These are phyloP conservation scores for Nasonia vitripennis DNA, from an alignment of 1,140 invertebrate species.

Conservation along the genomic window DNA sequence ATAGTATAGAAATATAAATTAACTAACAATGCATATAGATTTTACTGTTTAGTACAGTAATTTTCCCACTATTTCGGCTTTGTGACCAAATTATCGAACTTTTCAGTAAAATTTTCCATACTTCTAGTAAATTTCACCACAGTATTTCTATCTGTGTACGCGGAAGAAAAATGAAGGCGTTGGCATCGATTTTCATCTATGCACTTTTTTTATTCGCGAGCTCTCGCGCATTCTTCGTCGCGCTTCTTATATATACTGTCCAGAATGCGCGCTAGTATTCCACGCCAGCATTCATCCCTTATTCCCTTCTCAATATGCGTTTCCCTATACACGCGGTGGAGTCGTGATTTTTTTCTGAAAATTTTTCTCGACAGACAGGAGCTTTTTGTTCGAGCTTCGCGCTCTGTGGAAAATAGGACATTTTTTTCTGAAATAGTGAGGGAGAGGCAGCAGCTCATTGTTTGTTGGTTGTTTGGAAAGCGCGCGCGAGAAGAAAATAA, in stretches of 20 bases:
- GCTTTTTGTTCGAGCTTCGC: not conserved
- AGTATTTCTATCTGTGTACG: not conserved
- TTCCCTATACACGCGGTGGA: not conserved
- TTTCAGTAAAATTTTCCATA: too few relatives aligned
- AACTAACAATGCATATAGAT: too few relatives aligned
- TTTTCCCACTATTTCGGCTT: too few relatives aligned
- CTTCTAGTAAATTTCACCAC: too few relatives aligned
- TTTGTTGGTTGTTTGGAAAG: not conserved
- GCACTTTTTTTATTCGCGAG: not conserved
- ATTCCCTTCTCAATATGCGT: conserved; percentile 22
- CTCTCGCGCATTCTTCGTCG: conserved; percentile 4
- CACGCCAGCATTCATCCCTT: not conserved
- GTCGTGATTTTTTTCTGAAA: not conserved
- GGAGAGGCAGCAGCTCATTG: not conserved
- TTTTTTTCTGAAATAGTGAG: not conserved
- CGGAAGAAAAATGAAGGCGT: conserved; percentile 16
- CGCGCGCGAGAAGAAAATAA: too few relatives aligned
- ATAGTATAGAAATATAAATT: too few relatives aligned
- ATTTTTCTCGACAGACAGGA: not conserved
- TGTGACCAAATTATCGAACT: too few relatives aligned
- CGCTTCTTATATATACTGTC: not conserved
- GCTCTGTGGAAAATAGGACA: not conserved
- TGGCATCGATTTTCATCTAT: conserved; percentile 12
- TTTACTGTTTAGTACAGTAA: too few relatives aligned
- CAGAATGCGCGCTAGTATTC: not conserved